Base-by-base conservation (phyloP, 2,888 invertebrate species). In the Drosophila mettleri region DNA sequence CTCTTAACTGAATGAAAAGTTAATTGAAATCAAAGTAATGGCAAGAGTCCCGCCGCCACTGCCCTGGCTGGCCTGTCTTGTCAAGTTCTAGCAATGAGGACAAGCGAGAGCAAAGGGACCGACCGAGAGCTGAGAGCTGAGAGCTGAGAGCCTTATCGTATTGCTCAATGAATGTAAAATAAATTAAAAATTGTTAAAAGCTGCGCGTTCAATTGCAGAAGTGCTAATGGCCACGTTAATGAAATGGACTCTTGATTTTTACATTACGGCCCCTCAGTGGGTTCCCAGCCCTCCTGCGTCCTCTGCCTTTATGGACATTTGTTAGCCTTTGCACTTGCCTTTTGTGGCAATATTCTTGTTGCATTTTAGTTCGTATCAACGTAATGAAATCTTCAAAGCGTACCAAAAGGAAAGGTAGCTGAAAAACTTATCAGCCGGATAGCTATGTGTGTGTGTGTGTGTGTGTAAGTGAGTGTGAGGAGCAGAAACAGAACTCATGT, bases 21-120 rank as follows among this genome's bases (percentile, higher is more conserved):
- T 87, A 87, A 88, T 87, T 86, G 86, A 88, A 87, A 87, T 84
- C 86, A 88, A 88, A 86, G 80, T 87, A 86, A 88, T 80, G 86
- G 58, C 74, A 65, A 34, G n/a, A 1, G 8, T n/a, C n/a, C 14
- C 34, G 8, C 46, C n/a, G 20, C 18, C 29, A 7, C 29, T 10
- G 14, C 10, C 34, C 49, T 16, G 43, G n/a, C 61, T 24, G n/a
- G 43, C 18, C 61, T 24, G n/a, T n/a, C 4, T 22, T n/a, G n/a
- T 41, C 41, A 22, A 22, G 41, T 24, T 9, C 24, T 43, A n/a
- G 9, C 24, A 2, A 14, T 36, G 51, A 10, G 27, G 16, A 16
- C 16, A n/a, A 29, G 7, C 29, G 1, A 29, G 29, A 29, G 29
- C 4, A 8, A 29, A 8, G 8, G 29, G 8, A 8, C n/a, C n/a